Evolutionary conservation across 2,888 invertebrate genomes (phyloP), one percentile per base, ranked within the genome.

Genomic region (Drosophila multiciliata): DNA sequence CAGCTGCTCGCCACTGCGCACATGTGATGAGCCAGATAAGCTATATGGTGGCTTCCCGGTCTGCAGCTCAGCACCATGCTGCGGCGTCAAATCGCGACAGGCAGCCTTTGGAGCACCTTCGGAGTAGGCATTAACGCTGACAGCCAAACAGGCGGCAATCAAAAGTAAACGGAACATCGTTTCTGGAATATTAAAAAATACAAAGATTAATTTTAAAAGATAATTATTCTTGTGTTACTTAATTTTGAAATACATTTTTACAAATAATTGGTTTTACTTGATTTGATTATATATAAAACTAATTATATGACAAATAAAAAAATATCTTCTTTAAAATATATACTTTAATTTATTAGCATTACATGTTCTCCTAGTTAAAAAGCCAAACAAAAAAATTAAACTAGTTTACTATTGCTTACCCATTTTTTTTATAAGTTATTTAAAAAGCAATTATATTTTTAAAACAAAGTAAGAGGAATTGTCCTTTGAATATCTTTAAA

Each of bases 41-140:
- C 91, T 93, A 92, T 96, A 96, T 0, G 96, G 96, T 0, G 95
- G 92, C 0, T 93, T 78, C 4, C 54, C 58, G 17, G 92, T 93
- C 92, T 96, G 95, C 1, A 95, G 93, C 0, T 93, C 91, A 5
- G 94, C 95, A 0, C 95, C 95, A 91, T 96, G 96, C 87, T 95
- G 94, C 0, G 96, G 96, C 9, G 94, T 94, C 94, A 96, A 95
- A 91, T 95, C 95, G n/a, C 91, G 92, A 92, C 96, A 96, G 33
- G 95, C 94, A 48, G 93, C 93, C 29, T 93, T 92, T 0, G 96
- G 96, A 1, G 96, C 96, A 7, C 96, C 96, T 2, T 94, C 93
- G 3, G 95, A 95, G 91, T 95, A 95, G 52, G 90, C 90, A 62
- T 88, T 80, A 3, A 81, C 92, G 26, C 92, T 86, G 55, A 89